Percentiles rank a stretch among this genome's conserved stretches.
These are phyloP conservation scores for Epinephelus malabaricus DNA, from an alignment of 2,797 vertebrate genomes.

Conservation along the genomic window DNA sequence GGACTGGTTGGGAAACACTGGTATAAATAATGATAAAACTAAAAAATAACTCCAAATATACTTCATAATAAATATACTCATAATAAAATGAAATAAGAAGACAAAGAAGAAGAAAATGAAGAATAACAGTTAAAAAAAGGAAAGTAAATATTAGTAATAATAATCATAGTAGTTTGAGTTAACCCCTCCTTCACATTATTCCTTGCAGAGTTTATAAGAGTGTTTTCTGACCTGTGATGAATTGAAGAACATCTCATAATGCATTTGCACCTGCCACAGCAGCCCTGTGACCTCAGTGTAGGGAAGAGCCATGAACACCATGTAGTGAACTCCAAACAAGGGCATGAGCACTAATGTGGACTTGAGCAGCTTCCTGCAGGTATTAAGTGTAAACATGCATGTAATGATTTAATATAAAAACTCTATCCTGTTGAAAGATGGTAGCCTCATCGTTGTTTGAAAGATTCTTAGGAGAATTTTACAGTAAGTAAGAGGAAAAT, in stretches of 20 bases:
- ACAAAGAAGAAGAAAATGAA: no score
- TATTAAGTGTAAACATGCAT: background rate
- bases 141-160: no score
- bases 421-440: background rate
- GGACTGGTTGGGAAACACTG: no score
- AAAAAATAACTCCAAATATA: no score
- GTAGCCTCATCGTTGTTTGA: background rate
- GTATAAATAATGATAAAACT: no score
- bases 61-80: no score
- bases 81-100: no score
- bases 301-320: slow-evolving; percentile 90
- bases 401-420: background rate
- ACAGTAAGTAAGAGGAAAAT: no score
- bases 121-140: no score
- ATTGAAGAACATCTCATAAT: slow-evolving; percentile 93
- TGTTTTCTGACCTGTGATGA: slow-evolving; percentile 86
- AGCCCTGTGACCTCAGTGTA: slow-evolving; percentile 88
- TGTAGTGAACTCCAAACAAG: slow-evolving; percentile 91
- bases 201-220: background rate
- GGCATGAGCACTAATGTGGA: slow-evolving; percentile 91
- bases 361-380: slow-evolving; percentile 88
- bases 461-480: background rate
- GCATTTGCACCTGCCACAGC: slow-evolving; percentile 92
- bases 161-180: background rate
- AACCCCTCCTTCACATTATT: background rate